Percentiles rank a stretch among this genome's conserved stretches.
Evolutionary conservation across 2,888 invertebrate species (phyloP).

Genomic region (Glaucopsyche alexis): DNA sequence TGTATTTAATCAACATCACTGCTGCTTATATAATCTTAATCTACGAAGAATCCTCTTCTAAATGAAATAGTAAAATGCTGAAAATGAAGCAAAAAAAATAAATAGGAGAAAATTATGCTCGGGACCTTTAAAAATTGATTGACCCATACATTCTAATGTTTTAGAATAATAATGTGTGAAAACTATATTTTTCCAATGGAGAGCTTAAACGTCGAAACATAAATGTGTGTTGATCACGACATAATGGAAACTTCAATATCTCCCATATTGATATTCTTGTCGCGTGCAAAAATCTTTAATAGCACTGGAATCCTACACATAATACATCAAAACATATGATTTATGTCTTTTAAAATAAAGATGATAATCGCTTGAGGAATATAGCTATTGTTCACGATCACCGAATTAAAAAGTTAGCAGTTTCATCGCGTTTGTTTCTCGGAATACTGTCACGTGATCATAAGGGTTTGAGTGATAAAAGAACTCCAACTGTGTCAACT

Average conservation of each 20-base stretch:
- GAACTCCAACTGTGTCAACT: constrained; percentile 4
- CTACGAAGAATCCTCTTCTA: too few species aligned
- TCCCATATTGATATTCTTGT: constrained; percentile 43
- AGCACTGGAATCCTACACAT: constrained; percentile 41
- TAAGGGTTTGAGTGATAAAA: constrained; percentile 2
- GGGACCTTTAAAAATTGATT: too few species aligned
- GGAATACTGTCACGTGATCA: constrained; percentile 31
- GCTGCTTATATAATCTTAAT: too few species aligned
- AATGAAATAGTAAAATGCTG: too few species aligned
- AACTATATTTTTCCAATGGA: constrained; percentile 13
- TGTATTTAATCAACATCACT: too few species aligned
- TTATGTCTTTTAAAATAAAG: constrained; percentile 7
- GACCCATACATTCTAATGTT: neutral
- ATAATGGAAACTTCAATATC: constrained; percentile 33
- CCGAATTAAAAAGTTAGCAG: constrained; percentile 32
- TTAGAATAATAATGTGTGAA: constrained; percentile 16
- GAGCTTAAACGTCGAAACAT: constrained; percentile 14
- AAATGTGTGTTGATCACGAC: constrained; percentile 29
- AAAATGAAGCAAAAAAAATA: too few species aligned
- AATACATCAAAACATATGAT: neutral
- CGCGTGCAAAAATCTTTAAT: constrained; percentile 58
- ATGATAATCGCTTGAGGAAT: neutral
- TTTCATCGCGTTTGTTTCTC: constrained; percentile 33
- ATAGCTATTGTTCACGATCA: constrained; percentile 28
- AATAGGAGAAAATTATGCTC: too few species aligned